These are phyloP conservation scores for Cydia amplana DNA, from an alignment of 1,140 invertebrate genomes.

Conservation along the genomic window DNA sequence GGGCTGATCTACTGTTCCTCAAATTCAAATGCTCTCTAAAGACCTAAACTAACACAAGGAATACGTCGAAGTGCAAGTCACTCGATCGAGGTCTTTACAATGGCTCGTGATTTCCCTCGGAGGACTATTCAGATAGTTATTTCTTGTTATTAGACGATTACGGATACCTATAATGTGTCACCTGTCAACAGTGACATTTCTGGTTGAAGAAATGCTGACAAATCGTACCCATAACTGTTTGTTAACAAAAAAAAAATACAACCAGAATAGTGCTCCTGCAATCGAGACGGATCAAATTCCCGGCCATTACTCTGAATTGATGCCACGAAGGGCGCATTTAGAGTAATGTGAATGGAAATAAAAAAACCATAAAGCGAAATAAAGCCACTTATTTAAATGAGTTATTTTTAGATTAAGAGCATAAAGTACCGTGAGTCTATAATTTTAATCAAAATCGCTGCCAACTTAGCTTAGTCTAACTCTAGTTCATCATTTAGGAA, in stretches of 20 bases:
- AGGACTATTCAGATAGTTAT: no score
- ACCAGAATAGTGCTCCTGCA: neutral
- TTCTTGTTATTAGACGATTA: no score
- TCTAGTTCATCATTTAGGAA: no score
- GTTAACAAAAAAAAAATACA: no score
- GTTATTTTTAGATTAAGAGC: no score
- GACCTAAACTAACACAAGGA: neutral
- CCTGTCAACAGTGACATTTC: no score
- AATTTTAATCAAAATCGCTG: no score
- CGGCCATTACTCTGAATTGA: slow-evolving; percentile 11
- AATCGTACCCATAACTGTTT: no score
- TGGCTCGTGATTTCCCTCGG: neutral
- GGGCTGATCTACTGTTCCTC: neutral
- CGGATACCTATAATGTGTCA: no score
- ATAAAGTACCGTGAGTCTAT: no score
- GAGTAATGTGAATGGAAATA: neutral
- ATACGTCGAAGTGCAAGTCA: neutral
- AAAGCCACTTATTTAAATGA: slow-evolving; percentile 5
- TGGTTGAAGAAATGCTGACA: no score
- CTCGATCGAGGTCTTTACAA: neutral
- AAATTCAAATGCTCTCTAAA: neutral
- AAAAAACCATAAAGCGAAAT: neutral
- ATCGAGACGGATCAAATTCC: slow-evolving; percentile 18
- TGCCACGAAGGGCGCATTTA: neutral
- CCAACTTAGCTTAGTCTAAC: no score